phyloP scores from a whole-genome alignment of 92 coral and sea anemone genomes.

The Paragorgia papillata region DNA sequence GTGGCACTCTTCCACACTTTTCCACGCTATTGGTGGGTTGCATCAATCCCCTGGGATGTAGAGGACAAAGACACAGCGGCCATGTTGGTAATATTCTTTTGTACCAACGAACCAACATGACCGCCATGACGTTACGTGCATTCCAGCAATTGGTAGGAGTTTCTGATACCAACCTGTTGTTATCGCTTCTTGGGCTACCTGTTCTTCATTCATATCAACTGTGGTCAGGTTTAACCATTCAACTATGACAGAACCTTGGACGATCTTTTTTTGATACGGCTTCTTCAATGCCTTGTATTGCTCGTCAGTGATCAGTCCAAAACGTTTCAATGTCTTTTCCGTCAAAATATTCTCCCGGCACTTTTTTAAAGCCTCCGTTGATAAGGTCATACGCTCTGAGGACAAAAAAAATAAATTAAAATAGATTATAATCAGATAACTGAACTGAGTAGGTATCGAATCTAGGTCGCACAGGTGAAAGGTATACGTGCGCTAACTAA shows the following conservation, averaged over 20 bases:
- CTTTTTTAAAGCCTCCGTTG: slow-evolving; percentile 72
- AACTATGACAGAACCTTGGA: slow-evolving; percentile 58
- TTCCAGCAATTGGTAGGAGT: too few relatives aligned
- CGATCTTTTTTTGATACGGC: slow-evolving; percentile 27
- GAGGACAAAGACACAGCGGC: too few relatives aligned
- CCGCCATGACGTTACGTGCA: too few relatives aligned
- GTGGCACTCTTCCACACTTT: too few relatives aligned
- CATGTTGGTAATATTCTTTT: too few relatives aligned
- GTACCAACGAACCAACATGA: too few relatives aligned
- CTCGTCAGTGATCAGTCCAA: slow-evolving; percentile 60
- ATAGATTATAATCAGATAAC: neutral
- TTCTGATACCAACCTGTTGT: neutral
- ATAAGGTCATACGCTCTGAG: slow-evolving; percentile 62
- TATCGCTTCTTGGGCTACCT: neutral
- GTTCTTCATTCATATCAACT: neutral
- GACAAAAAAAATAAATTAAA: neutral
- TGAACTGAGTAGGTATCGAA: too few relatives aligned
- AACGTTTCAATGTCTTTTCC: slow-evolving; percentile 55
- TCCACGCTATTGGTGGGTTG: too few relatives aligned
- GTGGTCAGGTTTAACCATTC: slow-evolving; percentile 72
- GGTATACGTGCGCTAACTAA: too few relatives aligned
- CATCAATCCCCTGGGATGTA: too few relatives aligned
- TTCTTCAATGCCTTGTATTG: slow-evolving; percentile 59
- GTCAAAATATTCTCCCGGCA: slow-evolving; percentile 79
- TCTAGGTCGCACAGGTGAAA: too few relatives aligned